These are phyloP conservation scores for Brienomyrus brachyistius DNA, from an alignment of 2,113 vertebrate species.

Conservation along the genomic window DNA sequence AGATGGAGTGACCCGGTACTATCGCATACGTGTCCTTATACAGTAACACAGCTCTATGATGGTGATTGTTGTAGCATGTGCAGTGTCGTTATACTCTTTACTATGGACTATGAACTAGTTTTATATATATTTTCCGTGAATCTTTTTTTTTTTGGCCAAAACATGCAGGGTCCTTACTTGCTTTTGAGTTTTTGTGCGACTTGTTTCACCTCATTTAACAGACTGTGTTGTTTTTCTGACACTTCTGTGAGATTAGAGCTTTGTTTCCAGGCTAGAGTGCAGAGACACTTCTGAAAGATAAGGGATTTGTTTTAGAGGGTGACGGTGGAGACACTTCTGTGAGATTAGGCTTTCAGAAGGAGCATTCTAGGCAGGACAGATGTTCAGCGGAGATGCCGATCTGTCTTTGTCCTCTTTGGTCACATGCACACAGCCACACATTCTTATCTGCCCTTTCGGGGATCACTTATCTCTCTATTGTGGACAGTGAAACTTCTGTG, in stretches of 20 bases:
- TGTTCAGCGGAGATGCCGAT: constrained; percentile 14
- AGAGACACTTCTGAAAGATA: not conserved
- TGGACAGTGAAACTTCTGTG: not conserved
- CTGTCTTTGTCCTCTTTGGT: not conserved
- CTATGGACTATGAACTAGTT: not conserved
- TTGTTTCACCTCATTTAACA: not conserved
- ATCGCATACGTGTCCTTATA: not conserved
- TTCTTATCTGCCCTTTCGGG: not conserved
- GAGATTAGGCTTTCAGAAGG: constrained; percentile 8
- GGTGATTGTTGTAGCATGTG: not conserved
- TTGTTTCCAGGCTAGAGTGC: not conserved
- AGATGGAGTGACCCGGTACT: constrained; percentile 91
- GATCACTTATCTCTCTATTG: not conserved
- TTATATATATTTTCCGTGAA: not conserved
- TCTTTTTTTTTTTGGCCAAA: not conserved
- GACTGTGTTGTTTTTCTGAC: not conserved
- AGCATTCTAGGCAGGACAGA: not conserved
- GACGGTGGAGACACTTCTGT: not conserved
- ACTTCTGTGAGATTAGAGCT: not conserved
- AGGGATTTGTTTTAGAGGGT: not conserved
- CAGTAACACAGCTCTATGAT: not conserved
- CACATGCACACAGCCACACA: not conserved
- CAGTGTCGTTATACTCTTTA: not conserved
- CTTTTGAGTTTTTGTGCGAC: not conserved
- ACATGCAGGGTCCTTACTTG: not conserved